phyloP scores from a whole-genome alignment of 2,113 vertebrate genomes.

The Manacus vitellinus region DNA sequence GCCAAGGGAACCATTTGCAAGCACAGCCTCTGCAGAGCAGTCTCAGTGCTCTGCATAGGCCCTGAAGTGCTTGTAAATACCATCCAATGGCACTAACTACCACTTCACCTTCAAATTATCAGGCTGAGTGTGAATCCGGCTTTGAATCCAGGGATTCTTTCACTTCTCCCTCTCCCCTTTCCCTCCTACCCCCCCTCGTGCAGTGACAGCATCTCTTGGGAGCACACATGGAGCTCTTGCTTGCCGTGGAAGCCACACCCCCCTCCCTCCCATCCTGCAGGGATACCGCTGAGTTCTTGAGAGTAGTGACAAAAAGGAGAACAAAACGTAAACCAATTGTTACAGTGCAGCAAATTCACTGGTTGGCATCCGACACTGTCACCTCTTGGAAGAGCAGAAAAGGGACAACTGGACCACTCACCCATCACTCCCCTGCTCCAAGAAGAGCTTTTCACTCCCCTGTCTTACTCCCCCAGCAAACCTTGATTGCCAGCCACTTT shows the following conservation, averaged over 20 bases:
- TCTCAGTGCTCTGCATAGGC: neutral
- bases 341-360: neutral
- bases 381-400: neutral
- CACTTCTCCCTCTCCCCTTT: neutral
- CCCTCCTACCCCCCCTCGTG: accelerated
- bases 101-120: neutral
- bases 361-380: neutral
- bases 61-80: neutral
- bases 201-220: neutral
- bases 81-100: neutral
- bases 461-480: neutral
- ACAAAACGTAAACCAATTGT: neutral
- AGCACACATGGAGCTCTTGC: neutral
- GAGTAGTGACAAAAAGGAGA: neutral
- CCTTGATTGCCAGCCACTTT: neutral
- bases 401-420: neutral
- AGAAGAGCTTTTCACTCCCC: neutral
- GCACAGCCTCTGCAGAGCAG: neutral
- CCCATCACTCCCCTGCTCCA: neutral
- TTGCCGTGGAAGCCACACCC: neutral
- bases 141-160: neutral
- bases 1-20: neutral
- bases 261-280: neutral
- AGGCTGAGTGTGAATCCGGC: neutral
- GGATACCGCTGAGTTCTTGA: neutral